phyloP scores from a whole-genome alignment of 2,113 vertebrate species.

The Hippocampus mohnikei region DNA sequence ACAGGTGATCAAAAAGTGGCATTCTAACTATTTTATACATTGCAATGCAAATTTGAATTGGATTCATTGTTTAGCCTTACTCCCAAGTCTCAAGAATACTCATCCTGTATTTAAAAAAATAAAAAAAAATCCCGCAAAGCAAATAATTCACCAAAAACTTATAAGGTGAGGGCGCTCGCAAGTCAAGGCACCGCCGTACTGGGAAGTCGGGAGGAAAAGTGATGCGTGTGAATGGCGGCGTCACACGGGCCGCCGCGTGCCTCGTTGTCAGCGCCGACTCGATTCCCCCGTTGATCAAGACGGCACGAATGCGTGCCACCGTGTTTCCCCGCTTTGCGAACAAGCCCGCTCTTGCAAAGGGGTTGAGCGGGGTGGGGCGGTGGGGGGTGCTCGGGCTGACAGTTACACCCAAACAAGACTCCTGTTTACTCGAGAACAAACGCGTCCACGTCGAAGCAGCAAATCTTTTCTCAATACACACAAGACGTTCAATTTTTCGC shows the following conservation, averaged over 20 bases:
- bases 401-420: constrained; percentile 74
- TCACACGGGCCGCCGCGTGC: constrained; percentile 51
- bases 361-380: too few relatives aligned
- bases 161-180: too few relatives aligned
- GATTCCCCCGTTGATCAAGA: constrained; percentile 73
- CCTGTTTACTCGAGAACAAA: constrained; percentile 75
- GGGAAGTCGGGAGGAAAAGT: neutral
- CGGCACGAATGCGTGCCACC: constrained; percentile 67
- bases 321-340: constrained; percentile 70
- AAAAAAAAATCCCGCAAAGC: constrained; percentile 9
- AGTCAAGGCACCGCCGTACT: neutral
- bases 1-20: too few relatives aligned
- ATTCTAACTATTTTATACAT: too few relatives aligned
- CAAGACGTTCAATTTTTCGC: constrained; percentile 75
- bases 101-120: too few relatives aligned
- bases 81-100: too few relatives aligned
- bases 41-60: too few relatives aligned
- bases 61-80: too few relatives aligned
- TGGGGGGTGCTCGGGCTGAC: constrained; percentile 64
- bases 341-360: constrained; percentile 70
- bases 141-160: constrained; percentile 18
- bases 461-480: constrained; percentile 76
- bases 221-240: neutral
- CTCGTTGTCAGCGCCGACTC: constrained; percentile 69
- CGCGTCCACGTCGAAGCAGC: constrained; percentile 69